Conservation (phyloP, 2,888 invertebrate species). For the Caenorhabditis sp. region DNA sequence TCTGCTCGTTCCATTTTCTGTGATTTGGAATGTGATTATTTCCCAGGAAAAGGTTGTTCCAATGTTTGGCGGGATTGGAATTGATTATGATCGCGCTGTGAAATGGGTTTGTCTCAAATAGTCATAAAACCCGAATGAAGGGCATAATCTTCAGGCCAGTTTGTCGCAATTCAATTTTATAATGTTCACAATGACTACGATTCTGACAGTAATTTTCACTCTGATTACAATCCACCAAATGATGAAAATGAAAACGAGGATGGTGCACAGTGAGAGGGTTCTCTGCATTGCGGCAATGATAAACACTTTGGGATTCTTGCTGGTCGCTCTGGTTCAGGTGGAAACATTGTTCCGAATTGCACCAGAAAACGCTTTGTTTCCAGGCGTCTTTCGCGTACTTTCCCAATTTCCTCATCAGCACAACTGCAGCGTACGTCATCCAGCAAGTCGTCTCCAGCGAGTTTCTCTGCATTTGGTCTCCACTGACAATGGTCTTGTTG, state of each 20-base stretch:
- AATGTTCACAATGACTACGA: neutral
- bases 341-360: no score
- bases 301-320: neutral
- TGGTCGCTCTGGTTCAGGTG: neutral
- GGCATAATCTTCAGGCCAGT: neutral
- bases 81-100: neutral
- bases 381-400: neutral
- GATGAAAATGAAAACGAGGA: neutral
- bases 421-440: neutral
- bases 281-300: neutral
- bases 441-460: neutral
- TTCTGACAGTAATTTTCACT: neutral
- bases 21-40: slow-evolving; percentile 3
- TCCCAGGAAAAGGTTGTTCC: neutral
- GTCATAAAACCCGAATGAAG: neutral
- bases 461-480: neutral
- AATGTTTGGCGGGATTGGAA: neutral
- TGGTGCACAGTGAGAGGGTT: neutral
- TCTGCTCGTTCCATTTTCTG: neutral
- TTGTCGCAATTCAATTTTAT: neutral
- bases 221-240: neutral
- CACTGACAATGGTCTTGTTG: neutral
- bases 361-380: no score
- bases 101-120: neutral
- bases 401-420: neutral